Evolutionary conservation across 2,113 vertebrate genomes (phyloP).

Genomic region (Bos javanicus): DNA sequence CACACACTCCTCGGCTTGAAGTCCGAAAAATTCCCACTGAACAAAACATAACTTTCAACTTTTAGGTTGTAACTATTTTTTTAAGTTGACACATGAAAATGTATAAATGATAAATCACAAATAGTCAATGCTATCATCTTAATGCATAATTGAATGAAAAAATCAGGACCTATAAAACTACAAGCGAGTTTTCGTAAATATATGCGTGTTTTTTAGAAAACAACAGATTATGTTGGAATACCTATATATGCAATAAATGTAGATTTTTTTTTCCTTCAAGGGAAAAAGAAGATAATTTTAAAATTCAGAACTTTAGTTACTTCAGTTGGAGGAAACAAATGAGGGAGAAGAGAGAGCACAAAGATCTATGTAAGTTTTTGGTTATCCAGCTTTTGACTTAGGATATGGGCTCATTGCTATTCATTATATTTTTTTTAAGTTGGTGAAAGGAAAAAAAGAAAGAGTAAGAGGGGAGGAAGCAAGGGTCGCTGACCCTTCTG

Average conservation of each 20-base stretch:
- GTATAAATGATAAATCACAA: neutral
- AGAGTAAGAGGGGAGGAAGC: too few species aligned
- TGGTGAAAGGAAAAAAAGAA: neutral
- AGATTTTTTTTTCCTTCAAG: neutral
- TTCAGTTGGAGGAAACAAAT: neutral
- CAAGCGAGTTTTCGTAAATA: neutral
- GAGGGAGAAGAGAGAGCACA: rapidly evolving
- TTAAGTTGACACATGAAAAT: neutral
- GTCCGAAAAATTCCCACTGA: neutral
- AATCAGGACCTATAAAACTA: neutral
- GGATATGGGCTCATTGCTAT: neutral
- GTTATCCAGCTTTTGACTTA: neutral
- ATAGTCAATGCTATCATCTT: neutral
- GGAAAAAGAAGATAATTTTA: neutral
- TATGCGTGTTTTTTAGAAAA: neutral
- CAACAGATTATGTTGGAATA: neutral
- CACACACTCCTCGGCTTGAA: rapidly evolving
- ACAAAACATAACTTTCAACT: neutral
- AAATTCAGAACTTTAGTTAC: neutral
- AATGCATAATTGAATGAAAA: neutral
- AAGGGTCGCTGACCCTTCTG: neutral
- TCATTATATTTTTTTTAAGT: neutral
- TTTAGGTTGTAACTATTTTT: neutral
- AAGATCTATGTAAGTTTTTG: neutral
- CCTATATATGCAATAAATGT: neutral